Conservation (phyloP, 2,797 vertebrate species). For the Clarias pachynema region DNA sequence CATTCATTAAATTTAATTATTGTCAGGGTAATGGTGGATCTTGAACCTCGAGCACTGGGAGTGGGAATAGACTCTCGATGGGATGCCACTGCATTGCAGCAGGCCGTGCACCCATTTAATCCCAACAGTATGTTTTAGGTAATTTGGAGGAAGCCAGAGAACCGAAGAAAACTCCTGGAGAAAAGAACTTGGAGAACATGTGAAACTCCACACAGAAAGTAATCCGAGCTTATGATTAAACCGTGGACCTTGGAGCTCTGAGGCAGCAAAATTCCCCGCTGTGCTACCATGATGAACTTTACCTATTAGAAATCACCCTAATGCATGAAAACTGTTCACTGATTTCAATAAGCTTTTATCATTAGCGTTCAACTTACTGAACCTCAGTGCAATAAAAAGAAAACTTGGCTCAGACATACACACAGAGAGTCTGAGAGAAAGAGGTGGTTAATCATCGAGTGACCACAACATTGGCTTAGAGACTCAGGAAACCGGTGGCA, state of each 20-base stretch:
- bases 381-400: constrained; percentile 55
- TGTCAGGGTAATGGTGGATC: not conserved
- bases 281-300: not conserved
- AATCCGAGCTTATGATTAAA: not conserved
- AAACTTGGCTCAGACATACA: constrained; percentile 48
- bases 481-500: constrained; percentile 61
- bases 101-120: not conserved
- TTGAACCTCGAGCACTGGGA: not conserved
- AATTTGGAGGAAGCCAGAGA: not conserved
- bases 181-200: not conserved
- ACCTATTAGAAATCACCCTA: not conserved
- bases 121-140: not conserved
- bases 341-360: constrained; percentile 8
- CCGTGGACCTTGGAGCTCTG: not conserved
- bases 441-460: constrained; percentile 47
- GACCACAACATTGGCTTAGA: constrained; percentile 41
- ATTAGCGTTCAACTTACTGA: constrained; percentile 37
- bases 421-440: constrained; percentile 54
- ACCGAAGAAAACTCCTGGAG: not conserved
- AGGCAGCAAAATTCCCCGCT: not conserved
- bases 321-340: constrained; percentile 15
- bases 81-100: not conserved
- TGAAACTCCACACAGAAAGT: not conserved
- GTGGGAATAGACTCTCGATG: not conserved
- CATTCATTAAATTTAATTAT: not conserved